Conservation (phyloP, 2,797 vertebrate genomes). For the Ctenopoma multispine region DNA sequence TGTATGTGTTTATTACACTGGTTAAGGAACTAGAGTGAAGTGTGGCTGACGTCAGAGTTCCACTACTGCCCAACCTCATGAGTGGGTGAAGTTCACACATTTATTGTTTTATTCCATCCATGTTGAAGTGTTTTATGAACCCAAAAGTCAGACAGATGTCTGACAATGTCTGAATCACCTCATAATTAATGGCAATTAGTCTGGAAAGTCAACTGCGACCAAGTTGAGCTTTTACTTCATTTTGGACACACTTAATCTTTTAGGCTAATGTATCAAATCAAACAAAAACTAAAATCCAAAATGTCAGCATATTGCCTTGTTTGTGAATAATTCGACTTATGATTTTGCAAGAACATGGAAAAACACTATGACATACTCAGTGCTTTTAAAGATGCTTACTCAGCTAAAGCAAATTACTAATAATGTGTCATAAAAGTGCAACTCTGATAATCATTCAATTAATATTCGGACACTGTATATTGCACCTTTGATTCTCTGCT, state of each 20-base stretch:
- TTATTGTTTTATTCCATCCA: constrained; percentile 62
- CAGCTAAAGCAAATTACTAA: too few species aligned
- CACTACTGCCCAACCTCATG: constrained; percentile 4
- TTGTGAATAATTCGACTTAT: too few species aligned
- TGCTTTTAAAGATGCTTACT: too few species aligned
- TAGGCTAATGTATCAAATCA: background rate
- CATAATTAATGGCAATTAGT: constrained; percentile 28
- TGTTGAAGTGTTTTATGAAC: constrained; percentile 58
- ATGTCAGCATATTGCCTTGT: too few species aligned
- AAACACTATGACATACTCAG: too few species aligned
- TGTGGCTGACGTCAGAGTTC: constrained; percentile 31
- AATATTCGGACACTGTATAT: too few species aligned
- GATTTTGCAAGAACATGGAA: too few species aligned
- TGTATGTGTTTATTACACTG: constrained; percentile 32
- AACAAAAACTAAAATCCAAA: background rate
- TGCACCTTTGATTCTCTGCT: too few species aligned
- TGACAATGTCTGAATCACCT: constrained; percentile 50
- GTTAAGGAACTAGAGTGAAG: constrained; percentile 30
- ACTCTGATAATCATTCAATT: too few species aligned
- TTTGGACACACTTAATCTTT: background rate
- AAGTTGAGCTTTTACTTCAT: background rate
- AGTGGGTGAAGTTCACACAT: constrained; percentile 54
- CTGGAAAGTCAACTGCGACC: constrained; percentile 4
- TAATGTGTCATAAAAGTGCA: too few species aligned
- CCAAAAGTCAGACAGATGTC: constrained; percentile 49